A percentile compares a stretch with the other conserved stretches of the same genome.
Conservation (phyloP, 2,888 invertebrate genomes). For the Eupelmus urozonus region DNA sequence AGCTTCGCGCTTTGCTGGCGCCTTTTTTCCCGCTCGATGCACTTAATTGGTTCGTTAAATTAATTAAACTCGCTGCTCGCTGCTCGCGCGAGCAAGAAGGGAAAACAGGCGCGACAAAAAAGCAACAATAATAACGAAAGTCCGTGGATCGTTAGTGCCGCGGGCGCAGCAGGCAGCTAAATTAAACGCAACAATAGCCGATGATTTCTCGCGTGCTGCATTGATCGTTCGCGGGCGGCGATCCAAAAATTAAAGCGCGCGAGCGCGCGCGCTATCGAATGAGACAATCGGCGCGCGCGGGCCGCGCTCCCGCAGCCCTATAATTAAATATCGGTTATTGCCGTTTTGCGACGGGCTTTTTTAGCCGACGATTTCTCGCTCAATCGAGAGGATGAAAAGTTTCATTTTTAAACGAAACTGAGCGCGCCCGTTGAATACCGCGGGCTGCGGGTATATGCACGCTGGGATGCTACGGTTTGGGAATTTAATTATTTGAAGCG, state of each 20-base stretch:
- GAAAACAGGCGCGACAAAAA: neutral
- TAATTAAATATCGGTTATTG: slow-evolving; percentile 59
- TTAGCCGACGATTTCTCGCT: slow-evolving; percentile 51
- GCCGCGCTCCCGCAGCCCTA: slow-evolving; percentile 10
- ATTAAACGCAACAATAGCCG: slow-evolving; percentile 56
- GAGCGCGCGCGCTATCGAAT: neutral
- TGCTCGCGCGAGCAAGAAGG: neutral
- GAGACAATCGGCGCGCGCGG: slow-evolving; percentile 25
- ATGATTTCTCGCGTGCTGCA: slow-evolving; percentile 54
- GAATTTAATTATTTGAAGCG: no score
- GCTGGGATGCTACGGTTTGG: no score
- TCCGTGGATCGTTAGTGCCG: slow-evolving; percentile 26
- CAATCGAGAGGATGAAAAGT: slow-evolving; percentile 36
- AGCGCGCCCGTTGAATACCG: neutral
- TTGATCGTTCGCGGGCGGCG: slow-evolving; percentile 27
- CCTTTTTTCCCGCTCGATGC: slow-evolving; percentile 46
- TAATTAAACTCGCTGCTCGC: slow-evolving; percentile 57
- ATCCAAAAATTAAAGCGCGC: slow-evolving; percentile 53
- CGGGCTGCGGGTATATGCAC: no score
- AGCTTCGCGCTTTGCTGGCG: neutral
- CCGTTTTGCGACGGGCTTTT: slow-evolving; percentile 43
- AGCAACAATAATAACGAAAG: slow-evolving; percentile 24
- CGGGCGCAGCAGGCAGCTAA: no score
- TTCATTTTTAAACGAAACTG: slow-evolving; percentile 22
- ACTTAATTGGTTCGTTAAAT: slow-evolving; percentile 60